Evolutionary conservation across 2,797 vertebrate genomes (phyloP).

Genomic region (Coregonus ussuriensis): DNA sequence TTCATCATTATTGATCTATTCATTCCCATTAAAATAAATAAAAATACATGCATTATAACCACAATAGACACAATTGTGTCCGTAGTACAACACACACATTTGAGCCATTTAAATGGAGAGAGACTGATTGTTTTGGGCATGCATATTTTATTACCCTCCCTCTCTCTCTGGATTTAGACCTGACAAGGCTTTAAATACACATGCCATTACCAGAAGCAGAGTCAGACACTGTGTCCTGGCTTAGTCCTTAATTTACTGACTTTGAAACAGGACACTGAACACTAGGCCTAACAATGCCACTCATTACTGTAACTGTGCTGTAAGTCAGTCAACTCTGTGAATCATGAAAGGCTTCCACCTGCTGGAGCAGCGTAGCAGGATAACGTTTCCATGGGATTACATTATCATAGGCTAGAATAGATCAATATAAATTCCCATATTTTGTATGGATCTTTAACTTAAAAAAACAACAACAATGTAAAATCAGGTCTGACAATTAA

Average conservation of each 20-base stretch:
- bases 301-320: conserved; percentile 25
- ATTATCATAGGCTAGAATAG: not conserved
- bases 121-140: conserved; percentile 11
- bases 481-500: not conserved
- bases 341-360: conserved; percentile 66
- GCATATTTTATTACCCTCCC: conserved; percentile 26
- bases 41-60: too few species aligned
- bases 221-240: conserved; percentile 44
- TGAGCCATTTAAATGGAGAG: conserved; percentile 6
- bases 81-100: not conserved
- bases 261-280: conserved; percentile 59
- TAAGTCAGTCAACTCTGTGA: conserved; percentile 5
- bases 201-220: conserved; percentile 32
- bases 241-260: conserved; percentile 52
- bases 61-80: too few species aligned
- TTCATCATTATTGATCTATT: not conserved
- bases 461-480: not conserved
- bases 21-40: not conserved
- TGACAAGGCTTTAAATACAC: conserved; percentile 13
- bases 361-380: conserved; percentile 42
- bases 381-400: not conserved
- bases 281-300: conserved; percentile 28
- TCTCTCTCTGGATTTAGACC: conserved; percentile 27
- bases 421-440: not conserved
- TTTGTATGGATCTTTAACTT: not conserved